Evolutionary conservation across 2,797 vertebrate genomes (phyloP).

Genomic region (Synaphobranchus kaupii): DNA sequence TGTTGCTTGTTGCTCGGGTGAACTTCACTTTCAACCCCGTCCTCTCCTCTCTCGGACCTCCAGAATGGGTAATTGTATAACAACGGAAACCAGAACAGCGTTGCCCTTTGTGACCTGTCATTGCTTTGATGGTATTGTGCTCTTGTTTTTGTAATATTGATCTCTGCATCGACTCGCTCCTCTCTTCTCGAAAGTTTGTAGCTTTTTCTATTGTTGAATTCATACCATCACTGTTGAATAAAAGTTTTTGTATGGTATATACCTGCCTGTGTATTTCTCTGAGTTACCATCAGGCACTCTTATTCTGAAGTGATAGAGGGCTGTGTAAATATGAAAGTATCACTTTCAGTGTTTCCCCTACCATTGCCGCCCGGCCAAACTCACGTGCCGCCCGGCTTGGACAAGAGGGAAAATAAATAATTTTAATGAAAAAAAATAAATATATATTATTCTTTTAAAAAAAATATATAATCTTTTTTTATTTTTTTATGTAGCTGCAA

Average conservation of each 20-base stretch:
- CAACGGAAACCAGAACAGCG: background rate
- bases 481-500: too few species aligned
- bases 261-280: slow-evolving; percentile 56
- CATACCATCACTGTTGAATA: slow-evolving; percentile 28
- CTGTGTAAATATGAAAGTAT: background rate
- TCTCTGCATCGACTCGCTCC: background rate
- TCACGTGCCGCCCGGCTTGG: too few species aligned
- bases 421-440: too few species aligned
- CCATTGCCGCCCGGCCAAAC: too few species aligned
- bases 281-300: background rate
- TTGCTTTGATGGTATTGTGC: background rate
- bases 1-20: background rate
- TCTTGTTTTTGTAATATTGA: background rate
- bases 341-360: too few species aligned
- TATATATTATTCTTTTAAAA: too few species aligned
- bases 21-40: background rate
- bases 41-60: background rate
- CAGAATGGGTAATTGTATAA: background rate
- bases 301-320: background rate
- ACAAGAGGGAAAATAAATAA: too few species aligned
- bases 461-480: too few species aligned
- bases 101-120: background rate
- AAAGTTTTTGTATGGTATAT: slow-evolving; percentile 26
- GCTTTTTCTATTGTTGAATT: slow-evolving; percentile 6
- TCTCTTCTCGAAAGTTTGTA: slow-evolving; percentile 3